These are phyloP conservation scores for Epizoanthus stellaris DNA, from an alignment of 92 coral and sea anemone genomes.

Conservation along the genomic window DNA sequence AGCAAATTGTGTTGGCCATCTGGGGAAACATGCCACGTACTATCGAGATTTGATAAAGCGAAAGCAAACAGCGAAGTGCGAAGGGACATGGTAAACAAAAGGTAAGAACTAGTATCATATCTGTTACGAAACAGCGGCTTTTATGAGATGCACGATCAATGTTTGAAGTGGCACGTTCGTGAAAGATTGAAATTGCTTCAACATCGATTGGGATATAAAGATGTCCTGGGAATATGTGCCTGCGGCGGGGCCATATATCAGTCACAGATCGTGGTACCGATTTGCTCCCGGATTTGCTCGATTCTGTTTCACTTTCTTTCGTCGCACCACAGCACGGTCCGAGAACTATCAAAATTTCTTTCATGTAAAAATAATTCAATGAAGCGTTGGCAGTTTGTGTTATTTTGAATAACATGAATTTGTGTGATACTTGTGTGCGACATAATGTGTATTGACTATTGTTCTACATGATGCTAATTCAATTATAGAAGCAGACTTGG, in stretches of 20 bases:
- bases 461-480: too few relatives aligned
- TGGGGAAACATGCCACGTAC: constrained; percentile 8
- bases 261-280: too few relatives aligned
- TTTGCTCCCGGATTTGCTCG: too few relatives aligned
- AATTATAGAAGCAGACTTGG: too few relatives aligned
- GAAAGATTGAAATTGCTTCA: neutral
- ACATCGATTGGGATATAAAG: neutral
- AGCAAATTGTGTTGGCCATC: constrained; percentile 12
- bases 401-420: constrained; percentile 1
- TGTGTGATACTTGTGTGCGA: constrained; percentile 2
- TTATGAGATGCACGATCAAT: neutral
- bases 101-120: constrained; percentile 9
- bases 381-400: neutral
- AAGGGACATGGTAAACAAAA: neutral
- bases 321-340: neutral
- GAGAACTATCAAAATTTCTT: constrained; percentile 4
- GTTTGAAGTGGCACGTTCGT: neutral
- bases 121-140: constrained; percentile 10
- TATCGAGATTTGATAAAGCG: constrained; percentile 1
- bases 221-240: neutral
- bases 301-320: neutral
- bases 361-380: neutral
- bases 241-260: too few relatives aligned
- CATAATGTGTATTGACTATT: too few relatives aligned
- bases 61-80: neutral